Evolutionary conservation across 92 coral and sea anemone genomes (phyloP).

Genomic region (Paramuricea clavata): DNA sequence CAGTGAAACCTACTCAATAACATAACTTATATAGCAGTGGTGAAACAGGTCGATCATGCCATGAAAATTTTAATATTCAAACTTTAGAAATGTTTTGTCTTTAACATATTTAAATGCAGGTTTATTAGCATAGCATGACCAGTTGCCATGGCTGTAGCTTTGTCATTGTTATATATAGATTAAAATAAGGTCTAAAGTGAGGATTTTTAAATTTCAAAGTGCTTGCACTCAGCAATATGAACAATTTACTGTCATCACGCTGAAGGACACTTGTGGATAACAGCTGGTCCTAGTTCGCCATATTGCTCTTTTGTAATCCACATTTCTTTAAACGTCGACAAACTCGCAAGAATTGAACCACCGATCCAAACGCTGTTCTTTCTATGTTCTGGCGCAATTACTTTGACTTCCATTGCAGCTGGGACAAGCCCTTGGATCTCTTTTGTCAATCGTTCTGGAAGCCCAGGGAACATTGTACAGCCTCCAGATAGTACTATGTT

Average conservation of each 20-base stretch:
- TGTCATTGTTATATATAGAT: too few species aligned
- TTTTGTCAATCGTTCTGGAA: constrained; percentile 89
- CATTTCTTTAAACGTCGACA: constrained; percentile 95
- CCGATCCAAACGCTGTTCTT: constrained; percentile 98
- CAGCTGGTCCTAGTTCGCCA: constrained; percentile 91
- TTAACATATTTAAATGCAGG: too few species aligned
- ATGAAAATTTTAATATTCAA: too few species aligned
- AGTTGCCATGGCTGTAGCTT: too few species aligned
- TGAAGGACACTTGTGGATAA: constrained; percentile 69
- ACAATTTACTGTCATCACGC: neutral
- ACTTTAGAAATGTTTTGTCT: too few species aligned
- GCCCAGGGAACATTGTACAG: constrained; percentile 87
- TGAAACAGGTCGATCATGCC: too few species aligned
- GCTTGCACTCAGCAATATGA: too few species aligned
- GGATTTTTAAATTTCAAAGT: too few species aligned
- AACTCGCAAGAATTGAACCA: constrained; percentile 90
- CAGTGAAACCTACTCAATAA: too few species aligned
- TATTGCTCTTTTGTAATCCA: constrained; percentile 97
- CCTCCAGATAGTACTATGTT: constrained; percentile 92
- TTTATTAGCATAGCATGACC: too few species aligned
- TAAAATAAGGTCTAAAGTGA: too few species aligned
- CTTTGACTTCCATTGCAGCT: constrained; percentile 87
- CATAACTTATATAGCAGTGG: too few species aligned
- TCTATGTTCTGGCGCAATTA: constrained; percentile 93
- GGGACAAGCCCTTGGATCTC: constrained; percentile 87